These are phyloP conservation scores for Rhagoletis zephyria DNA, from an alignment of 1,140 invertebrate genomes.

Conservation along the genomic window DNA sequence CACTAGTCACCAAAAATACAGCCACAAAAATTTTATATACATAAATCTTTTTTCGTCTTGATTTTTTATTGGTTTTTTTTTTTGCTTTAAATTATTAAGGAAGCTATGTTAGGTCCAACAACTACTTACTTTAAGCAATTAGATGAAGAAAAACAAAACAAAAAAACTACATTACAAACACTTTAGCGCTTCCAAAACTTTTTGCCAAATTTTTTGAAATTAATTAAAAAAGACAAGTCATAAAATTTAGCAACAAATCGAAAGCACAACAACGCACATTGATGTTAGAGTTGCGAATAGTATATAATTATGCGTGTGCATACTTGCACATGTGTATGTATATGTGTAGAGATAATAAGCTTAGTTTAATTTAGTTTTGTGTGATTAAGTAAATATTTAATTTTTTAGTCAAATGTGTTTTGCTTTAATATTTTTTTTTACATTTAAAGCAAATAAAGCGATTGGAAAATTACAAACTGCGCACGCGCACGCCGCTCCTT, in stretches of 20 bases:
- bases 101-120: not conserved
- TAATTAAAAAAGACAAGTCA: not conserved
- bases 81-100: not conserved
- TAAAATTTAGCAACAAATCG: slow-evolving; percentile 8
- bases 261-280: not conserved
- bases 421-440: too few species aligned
- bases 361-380: too few species aligned
- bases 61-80: not conserved
- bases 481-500: not conserved
- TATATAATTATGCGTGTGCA: not conserved
- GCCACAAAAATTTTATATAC: too few species aligned
- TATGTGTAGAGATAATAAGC: not conserved
- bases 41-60: too few species aligned
- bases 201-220: slow-evolving; percentile 52
- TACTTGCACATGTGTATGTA: not conserved
- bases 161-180: not conserved
- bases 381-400: too few species aligned
- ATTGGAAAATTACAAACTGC: too few species aligned
- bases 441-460: too few species aligned
- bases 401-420: too few species aligned
- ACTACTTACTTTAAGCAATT: not conserved
- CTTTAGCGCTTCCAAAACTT: slow-evolving; percentile 54
- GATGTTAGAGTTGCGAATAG: not conserved
- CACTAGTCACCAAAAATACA: too few species aligned
- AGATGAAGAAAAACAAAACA: not conserved